These are phyloP conservation scores for Andricus curvator DNA, from an alignment of 2,888 invertebrate species.

Conservation along the genomic window DNA sequence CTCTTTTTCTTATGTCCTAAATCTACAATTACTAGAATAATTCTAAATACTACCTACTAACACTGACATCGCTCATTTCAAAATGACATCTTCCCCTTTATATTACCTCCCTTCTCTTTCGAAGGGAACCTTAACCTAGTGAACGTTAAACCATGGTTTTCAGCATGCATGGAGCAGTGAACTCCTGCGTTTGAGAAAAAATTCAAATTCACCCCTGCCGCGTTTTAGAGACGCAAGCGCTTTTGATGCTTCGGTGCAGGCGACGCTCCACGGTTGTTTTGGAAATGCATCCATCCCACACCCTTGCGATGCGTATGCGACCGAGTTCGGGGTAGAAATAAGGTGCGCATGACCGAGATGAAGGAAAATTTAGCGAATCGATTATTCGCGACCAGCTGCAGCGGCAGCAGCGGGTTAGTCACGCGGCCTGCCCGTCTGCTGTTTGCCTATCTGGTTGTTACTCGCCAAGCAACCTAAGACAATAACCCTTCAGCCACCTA, in stretches of 20 bases:
- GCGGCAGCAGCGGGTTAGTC: conserved; percentile 70
- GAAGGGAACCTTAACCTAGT: conserved; percentile 34
- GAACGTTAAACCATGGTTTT: conserved; percentile 34
- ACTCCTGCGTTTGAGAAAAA: conserved; percentile 25
- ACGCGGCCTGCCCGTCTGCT: conserved; percentile 68
- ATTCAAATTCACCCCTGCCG: conserved; percentile 37
- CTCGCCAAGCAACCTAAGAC: conserved; percentile 47
- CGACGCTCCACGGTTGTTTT: conserved; percentile 30
- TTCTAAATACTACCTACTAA: background rate
- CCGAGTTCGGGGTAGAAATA: conserved; percentile 56
- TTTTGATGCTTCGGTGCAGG: background rate
- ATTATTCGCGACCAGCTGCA: conserved; percentile 74
- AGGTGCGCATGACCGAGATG: conserved; percentile 65
- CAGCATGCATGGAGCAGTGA: conserved; percentile 37
- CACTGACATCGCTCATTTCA: background rate
- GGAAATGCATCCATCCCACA: conserved; percentile 24
- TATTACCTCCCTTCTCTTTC: background rate
- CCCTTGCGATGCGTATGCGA: conserved; percentile 53
- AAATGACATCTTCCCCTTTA: background rate
- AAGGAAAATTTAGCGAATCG: conserved; percentile 72
- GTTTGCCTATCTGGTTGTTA: conserved; percentile 65
- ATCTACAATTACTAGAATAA: background rate
- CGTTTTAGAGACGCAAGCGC: conserved; percentile 35
- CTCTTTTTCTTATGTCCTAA: background rate
- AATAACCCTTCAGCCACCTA: conserved; percentile 17